Conservation (phyloP, 2,797 vertebrate genomes). For the Merluccius polli region DNA sequence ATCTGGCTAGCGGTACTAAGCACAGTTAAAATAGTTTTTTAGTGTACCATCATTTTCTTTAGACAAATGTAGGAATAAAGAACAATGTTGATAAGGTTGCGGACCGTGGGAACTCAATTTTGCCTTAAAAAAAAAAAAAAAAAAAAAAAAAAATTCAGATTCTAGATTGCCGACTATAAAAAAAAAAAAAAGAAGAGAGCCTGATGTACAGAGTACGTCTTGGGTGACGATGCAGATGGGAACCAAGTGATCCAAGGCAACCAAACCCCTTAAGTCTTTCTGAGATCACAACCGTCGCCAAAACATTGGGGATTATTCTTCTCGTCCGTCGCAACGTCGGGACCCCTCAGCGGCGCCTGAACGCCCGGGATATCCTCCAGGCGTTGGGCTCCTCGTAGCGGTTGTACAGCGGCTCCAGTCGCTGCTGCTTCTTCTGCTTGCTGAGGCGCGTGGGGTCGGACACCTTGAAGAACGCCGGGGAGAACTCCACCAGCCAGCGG, state of each 20-base stretch:
- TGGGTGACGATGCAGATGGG: background rate
- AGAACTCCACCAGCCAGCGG: slow-evolving; percentile 96
- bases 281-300: background rate
- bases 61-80: background rate
- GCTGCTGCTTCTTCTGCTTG: slow-evolving; percentile 98
- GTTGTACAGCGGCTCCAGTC: slow-evolving; percentile 94
- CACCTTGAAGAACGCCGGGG: slow-evolving; percentile 97
- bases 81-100: background rate
- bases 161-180: background rate
- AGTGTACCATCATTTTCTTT: background rate
- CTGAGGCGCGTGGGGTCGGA: slow-evolving; percentile 97
- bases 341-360: slow-evolving; percentile 79
- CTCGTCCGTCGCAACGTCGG: background rate
- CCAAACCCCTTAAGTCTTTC: background rate
- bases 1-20: background rate
- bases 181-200: background rate
- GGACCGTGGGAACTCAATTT: background rate
- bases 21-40: background rate
- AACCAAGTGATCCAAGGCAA: background rate
- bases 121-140: background rate
- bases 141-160: background rate
- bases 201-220: background rate
- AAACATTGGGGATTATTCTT: background rate
- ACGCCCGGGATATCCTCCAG: slow-evolving; percentile 95
- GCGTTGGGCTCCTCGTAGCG: slow-evolving; percentile 98